Evolutionary conservation across 2,113 vertebrate species (phyloP), one percentile per base, ranked within the genome.

Genomic region (Alethe castanea): DNA sequence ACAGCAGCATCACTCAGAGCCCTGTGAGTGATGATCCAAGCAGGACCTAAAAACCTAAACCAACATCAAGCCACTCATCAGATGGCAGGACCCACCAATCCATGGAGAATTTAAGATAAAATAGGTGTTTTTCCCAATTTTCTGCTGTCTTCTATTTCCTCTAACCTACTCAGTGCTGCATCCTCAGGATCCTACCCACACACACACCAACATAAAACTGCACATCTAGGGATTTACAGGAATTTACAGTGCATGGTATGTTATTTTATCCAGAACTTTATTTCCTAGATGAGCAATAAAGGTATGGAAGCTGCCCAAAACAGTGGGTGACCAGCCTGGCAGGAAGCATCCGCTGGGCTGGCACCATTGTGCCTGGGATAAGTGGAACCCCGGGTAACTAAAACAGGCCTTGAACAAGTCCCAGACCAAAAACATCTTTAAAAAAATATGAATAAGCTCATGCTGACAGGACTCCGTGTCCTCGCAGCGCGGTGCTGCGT

Each of bases 401-500:
- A 87, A 87, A 12, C 50, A 35, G 2, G 8, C 53, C 42, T 61
- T 48, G 77, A 74, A 12, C 67, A 3, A 1, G 4, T 19, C 36
- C 73, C 73, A 38, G 86, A 31, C 19, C 0, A 1, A 69, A 73
- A 81, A 31, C 19, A 12, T 6, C 47, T 60, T 82, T 11, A 3
- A 80, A 76, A 62, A 52, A 6, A 13, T 19, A 35, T 2, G 20
- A 86, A 53, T 19, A 64, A 71, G 29, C 69, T 77, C 11, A 13
- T 7, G 36, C 4, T 29, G 73, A 38, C 26, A 80, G 73, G 44
- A 54, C 64, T 15, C 19, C 0, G 2, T 7, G 59, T 69, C 62
- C 66, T 23, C 0, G 1, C 57, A 26, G 64, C 3, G 1, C 0
- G 1, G 61, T 33, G 53, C 74, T 16, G 36, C 1, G 5, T 29